Evolutionary conservation across 2,888 invertebrate species (phyloP), one percentile per base, ranked within the genome.

Genomic region (Linyphia triangularis): DNA sequence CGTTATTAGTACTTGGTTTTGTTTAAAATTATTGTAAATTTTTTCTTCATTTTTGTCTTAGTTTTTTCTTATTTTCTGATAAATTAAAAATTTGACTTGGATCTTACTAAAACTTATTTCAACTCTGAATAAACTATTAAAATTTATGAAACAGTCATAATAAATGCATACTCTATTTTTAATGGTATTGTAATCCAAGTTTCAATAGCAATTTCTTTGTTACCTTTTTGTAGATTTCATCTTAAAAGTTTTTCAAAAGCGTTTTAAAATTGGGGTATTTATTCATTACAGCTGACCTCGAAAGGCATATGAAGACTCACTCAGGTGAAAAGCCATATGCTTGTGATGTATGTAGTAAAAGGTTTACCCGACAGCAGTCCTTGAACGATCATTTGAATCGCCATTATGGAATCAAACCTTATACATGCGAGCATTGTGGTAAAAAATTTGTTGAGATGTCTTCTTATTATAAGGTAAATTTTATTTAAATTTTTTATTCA

Each of bases 381-480:
- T 91, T 93, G 13, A 92, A 92, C 61, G 93, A 93, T 89, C 93
- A 93, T 90, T 91, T 92, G 90, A 93, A 93, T 89, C 86, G 92
- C 1, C 93, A 93, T 85, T 92, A 91, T 67, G 93, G 93, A 4
- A 89, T 91, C 13, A 92, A 91, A 78, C 93, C 93, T 0, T 93
- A 92, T 85, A 82, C 90, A 5, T 93, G 93, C 90, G 91, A 91
- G 43, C 91, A 91, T 40, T 93, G 93, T 90, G 88, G 90, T 10
- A 91, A 91, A 82, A 90, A 91, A 26, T 93, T 92, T 85, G 90
- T 91, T 33, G 92, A 92, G 88, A 91, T 91, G 85, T 91, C 92
- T 6, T 90, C 92, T 5, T 91, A 91, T 61, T 91, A 92, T 81
- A 91, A 92, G 85, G 90, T 90, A 84, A 40, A 28, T 57, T 33